These are phyloP conservation scores for Cydia strobilella DNA, from an alignment of 1,140 invertebrate species.

Conservation along the genomic window DNA sequence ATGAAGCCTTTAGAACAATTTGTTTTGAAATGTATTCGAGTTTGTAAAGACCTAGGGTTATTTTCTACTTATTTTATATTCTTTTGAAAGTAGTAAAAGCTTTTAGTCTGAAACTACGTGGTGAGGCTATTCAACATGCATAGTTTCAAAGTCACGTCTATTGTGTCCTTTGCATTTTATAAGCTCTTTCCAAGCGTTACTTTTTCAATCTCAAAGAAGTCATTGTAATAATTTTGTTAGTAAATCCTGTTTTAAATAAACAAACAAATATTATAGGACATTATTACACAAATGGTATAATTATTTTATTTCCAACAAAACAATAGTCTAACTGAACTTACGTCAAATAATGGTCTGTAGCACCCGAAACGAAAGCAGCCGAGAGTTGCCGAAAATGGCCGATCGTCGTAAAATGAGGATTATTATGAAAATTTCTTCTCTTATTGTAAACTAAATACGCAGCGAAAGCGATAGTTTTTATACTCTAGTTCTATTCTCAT, in stretches of 20 bases:
- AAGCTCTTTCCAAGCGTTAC: neutral
- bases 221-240: neutral
- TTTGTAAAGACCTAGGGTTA: conserved; percentile 1
- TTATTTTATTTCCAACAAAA: too few species aligned
- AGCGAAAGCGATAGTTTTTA: too few species aligned
- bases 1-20: neutral
- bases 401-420: too few species aligned
- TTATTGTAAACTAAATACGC: too few species aligned
- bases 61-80: conserved; percentile 15
- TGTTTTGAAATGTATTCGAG: neutral
- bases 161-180: conserved; percentile 4
- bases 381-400: too few species aligned
- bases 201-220: neutral
- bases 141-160: conserved; percentile 7
- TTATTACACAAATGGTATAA: too few species aligned
- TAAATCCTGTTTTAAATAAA: neutral
- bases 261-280: too few species aligned
- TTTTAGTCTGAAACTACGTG: conserved; percentile 11
- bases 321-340: too few species aligned
- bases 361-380: too few species aligned
- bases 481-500: too few species aligned
- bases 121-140: conserved; percentile 27
- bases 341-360: too few species aligned
- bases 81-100: conserved; percentile 8
- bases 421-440: too few species aligned